Conservation (phyloP, 30 jellyfish, hydroid and myxozoan species). For the Clytia hemisphaerica region DNA sequence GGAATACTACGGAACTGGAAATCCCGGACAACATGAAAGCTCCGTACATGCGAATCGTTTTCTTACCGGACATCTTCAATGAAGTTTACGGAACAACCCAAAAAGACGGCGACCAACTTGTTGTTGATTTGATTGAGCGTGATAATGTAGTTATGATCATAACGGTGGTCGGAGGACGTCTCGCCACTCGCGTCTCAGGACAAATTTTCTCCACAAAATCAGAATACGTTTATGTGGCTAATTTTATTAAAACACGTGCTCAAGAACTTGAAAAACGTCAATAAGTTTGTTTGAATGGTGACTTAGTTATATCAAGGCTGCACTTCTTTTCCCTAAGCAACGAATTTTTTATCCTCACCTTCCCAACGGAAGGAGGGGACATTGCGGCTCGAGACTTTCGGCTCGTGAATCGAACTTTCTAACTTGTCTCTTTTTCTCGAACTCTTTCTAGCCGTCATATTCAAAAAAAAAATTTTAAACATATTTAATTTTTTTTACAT, state of each 20-base stretch:
- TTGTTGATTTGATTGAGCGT: slow-evolving; percentile 31
- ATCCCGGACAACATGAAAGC: slow-evolving; percentile 88
- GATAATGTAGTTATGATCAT: slow-evolving; percentile 58
- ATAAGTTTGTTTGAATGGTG: too few relatives aligned
- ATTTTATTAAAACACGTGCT: slow-evolving; percentile 33
- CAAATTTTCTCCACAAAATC: slow-evolving; percentile 60
- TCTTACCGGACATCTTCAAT: slow-evolving; percentile 56
- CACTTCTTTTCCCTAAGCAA: too few relatives aligned
- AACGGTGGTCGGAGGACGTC: slow-evolving; percentile 49
- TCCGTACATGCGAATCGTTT: slow-evolving; percentile 78
- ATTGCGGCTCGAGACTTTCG: too few relatives aligned
- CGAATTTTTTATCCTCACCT: too few relatives aligned
- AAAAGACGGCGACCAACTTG: slow-evolving; percentile 39
- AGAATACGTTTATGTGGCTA: slow-evolving; percentile 59
- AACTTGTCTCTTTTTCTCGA: too few relatives aligned
- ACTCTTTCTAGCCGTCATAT: too few relatives aligned
- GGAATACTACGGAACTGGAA: slow-evolving; percentile 69
- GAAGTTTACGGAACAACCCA: slow-evolving; percentile 34
- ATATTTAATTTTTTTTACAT: too few relatives aligned
- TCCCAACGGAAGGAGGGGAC: too few relatives aligned
- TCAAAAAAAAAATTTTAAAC: too few relatives aligned
- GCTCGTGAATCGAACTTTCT: too few relatives aligned
- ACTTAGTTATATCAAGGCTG: too few relatives aligned
- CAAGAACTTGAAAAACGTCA: too few relatives aligned
- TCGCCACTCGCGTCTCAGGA: slow-evolving; percentile 72